Base-by-base conservation (phyloP, 2,888 invertebrate genomes). In the Noctua pronuba region DNA sequence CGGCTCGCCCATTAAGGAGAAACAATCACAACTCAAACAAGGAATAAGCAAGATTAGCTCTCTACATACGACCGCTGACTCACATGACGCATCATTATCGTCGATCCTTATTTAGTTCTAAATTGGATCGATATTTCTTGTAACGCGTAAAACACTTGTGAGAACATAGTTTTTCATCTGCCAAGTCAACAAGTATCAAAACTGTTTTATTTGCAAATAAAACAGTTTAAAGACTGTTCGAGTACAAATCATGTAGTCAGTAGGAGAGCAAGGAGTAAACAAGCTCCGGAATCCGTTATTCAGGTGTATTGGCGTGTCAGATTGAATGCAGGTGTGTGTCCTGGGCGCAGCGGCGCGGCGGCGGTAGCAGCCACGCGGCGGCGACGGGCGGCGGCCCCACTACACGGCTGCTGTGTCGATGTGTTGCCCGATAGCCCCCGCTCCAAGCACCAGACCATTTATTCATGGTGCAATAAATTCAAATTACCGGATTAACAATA, bases 401-500 rank as follows among this genome's bases (percentile, higher is more conserved):
- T 90, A 90, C 92, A 91, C 41, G 91, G 90, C 90, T 90, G 83
- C 92, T 92, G 91, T 93, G 92, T 94, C 95, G 96, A 95, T 96
- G 92, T 93, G 95, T 92, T 88, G 86, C 90, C 91, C 91, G 96
- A 96, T 96, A 96, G 94, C 95, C 94, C 77, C 88, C 91, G 92
- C 92, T 92, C 91, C 89, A 90, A 87, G 85, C 89, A 89, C 93
- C 92, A 92, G 92, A 95, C 96, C 95, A 95, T 96, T 96, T 96
- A 96, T 96, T 95, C 96, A 95, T 94, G 94, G 92, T 92, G 96
- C 96, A 96, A 97, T 97, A 97, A 97, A 97, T 97, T 97, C 96
- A 96, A 97, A 97, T 97, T 97, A 97, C 96, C 91, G 96, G 95
- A 96, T 96, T 96, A 96, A 96, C 96, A 96, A 96, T 96, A 96